These are phyloP conservation scores for Leistus spinibarbis DNA, from an alignment of 2,888 invertebrate species.

Conservation along the genomic window DNA sequence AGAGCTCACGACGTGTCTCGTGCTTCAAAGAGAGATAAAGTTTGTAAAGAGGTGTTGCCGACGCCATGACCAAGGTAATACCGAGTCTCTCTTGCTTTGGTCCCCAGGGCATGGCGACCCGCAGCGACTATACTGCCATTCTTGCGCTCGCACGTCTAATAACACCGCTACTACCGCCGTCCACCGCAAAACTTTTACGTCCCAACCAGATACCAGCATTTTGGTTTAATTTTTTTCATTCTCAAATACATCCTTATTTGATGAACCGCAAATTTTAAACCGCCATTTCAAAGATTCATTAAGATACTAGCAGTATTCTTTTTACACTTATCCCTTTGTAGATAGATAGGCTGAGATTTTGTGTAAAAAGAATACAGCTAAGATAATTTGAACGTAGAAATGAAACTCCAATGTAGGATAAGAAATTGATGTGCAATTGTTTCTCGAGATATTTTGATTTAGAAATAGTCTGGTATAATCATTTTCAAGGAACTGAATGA, in stretches of 20 bases:
- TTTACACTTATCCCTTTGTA: no score
- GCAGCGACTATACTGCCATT: not conserved
- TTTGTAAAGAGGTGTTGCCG: not conserved
- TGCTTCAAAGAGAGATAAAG: not conserved
- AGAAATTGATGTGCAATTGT: no score
- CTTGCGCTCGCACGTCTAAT: not conserved
- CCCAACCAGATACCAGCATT: not conserved
- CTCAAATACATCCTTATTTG: not conserved
- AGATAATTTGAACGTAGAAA: no score
- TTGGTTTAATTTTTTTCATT: not conserved
- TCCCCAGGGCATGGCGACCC: not conserved
- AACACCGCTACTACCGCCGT: not conserved
- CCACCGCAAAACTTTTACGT: not conserved
- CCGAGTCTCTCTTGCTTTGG: not conserved
- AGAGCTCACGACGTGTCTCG: not conserved
- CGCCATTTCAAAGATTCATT: no score
- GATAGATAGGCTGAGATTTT: no score
- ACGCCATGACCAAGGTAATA: not conserved
- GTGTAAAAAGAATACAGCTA: no score
- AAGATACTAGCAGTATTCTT: no score
- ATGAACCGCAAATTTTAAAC: no score
- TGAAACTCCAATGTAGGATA: no score
- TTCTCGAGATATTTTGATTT: no score
- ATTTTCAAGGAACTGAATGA: not conserved
- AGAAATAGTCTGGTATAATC: no score